Evolutionary conservation across 2,888 invertebrate genomes (phyloP), one percentile per base, ranked within the genome.

Genomic region (Netelia inedita): DNA sequence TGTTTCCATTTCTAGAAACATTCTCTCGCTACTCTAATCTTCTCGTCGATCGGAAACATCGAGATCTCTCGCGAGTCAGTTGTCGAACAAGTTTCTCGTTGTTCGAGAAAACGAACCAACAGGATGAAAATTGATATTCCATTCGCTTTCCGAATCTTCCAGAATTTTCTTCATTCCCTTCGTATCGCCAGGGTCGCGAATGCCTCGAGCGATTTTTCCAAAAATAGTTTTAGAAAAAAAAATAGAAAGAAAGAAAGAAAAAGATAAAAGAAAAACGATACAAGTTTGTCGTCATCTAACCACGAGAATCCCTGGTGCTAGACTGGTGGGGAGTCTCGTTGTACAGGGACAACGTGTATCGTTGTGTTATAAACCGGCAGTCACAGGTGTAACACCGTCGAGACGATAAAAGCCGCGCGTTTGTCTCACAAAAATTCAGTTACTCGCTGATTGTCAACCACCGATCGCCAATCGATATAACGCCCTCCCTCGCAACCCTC

Each of bases 391-490:
- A 78, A 76, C 75, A 83, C 73, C 78, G 76, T 73, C 84, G 85
- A 88, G 86, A 85, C 86, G 87, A 90, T 90, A 90, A 90, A 90
- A 90, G 89, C 86, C 81, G 82, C 85, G 82, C 82, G 79, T 86
- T 85, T 53, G 82, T 85, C 46, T 28, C 79, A 85, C 82, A 65
- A 78, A 82, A 83, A 81, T 83, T 89, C 89, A 90, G 90, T 90
- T 88, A 86, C 83, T 79, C 83, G 82, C 85, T 59, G 73, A 68
- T 78, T 74, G 65, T 78, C 78, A 74, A 76, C 66, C 23, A 53
- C 97, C 61, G 95, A 98, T 68, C 98, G 98, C 92, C 72, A 46
- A 41, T 28, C 41, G 46, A 66, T 35, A 61, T 28, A 28, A 14
- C 66, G 5, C 16, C n/a, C n/a, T 16, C 19, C 21, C 50, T 3